Base-by-base conservation (phyloP, 2,797 vertebrate species). In the Coccyzus lansbergi region DNA sequence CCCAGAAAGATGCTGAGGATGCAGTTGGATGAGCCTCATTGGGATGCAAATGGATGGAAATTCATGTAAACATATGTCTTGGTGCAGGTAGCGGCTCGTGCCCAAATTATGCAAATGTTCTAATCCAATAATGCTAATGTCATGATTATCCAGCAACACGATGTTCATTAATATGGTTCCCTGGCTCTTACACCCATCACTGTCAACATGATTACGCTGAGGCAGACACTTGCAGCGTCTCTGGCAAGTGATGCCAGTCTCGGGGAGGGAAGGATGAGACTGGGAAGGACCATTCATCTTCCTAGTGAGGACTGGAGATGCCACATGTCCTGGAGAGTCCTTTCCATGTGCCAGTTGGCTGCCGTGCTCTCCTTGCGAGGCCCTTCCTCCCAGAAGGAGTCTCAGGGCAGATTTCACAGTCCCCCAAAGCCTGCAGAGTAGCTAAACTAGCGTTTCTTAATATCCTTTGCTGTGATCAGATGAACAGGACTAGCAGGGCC, bases 401-500 rank as follows among this genome's bases (percentile, higher is more conserved):
- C 14, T 46, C 0, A 1, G 53, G 81, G 65, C 42, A 68, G 69
- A 28, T 25, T 42, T 33, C 4, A 5, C 62, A 16, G 83, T 4
- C 83, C 33, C 33, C 53, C 16, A 15, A 64, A 89, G 44, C 69
- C 62, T 86, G 70, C 55, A 6, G 59, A 40, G 81, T 20, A 86
- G 69, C 72, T 92, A n/a, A 21, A 60, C 4, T 4, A 62, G 77
- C 51, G 0, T 65, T 62, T 33, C 83, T 31, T 25, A 6, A 11
- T 16, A 31, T 16, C 88, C 34, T 4, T 63, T 0, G 25, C 92
- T 88, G 88, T 22, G 75, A 92, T 95, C 92, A 49, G 68, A 96
- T 95, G 92, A 87, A 49, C 67, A 95, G 93, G 94, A 44, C 94
- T 91, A 95, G 96, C 96, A 96, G 96, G 96, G 96, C 96, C 96